Percentiles rank a stretch among this genome's conserved stretches.
These are phyloP conservation scores for Masticophis lateralis DNA, from an alignment of 2,797 vertebrate species.

Conservation along the genomic window DNA sequence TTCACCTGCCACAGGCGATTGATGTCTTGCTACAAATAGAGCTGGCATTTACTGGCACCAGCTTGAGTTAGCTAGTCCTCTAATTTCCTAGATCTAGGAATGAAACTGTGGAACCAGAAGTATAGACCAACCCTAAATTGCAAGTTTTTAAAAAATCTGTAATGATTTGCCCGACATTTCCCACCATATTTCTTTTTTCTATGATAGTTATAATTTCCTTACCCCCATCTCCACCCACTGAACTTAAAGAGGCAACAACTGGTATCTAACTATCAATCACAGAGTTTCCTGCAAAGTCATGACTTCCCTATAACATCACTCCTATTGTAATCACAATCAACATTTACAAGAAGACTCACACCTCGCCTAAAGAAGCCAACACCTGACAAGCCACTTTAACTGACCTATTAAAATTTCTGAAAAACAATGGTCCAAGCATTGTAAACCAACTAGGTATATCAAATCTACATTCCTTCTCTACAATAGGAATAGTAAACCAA, in stretches of 20 bases:
- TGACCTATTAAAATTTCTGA: not conserved
- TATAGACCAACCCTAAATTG: not conserved
- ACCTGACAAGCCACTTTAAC: not conserved
- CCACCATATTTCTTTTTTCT: not conserved
- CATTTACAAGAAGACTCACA: not conserved
- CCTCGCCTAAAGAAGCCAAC: not conserved
- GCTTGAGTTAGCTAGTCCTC: not conserved
- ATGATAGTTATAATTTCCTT: not conserved
- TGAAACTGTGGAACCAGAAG: not conserved
- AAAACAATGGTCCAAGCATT: not conserved
- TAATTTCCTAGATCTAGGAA: not conserved
- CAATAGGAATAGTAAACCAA: not conserved
- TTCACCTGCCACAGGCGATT: not conserved
- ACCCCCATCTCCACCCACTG: not conserved
- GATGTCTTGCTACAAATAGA: not conserved
- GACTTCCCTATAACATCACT: not conserved
- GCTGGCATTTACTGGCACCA: not conserved
- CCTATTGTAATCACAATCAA: not conserved
- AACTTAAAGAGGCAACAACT: not conserved
- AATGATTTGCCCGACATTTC: not conserved
- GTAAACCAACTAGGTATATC: not conserved
- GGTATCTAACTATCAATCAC: not conserved
- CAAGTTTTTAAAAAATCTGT: not conserved
- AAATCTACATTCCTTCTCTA: not conserved
- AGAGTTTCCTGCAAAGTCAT: not conserved